Base-by-base conservation (phyloP, 1,140 invertebrate genomes). In the Piezodorus guildinii region DNA sequence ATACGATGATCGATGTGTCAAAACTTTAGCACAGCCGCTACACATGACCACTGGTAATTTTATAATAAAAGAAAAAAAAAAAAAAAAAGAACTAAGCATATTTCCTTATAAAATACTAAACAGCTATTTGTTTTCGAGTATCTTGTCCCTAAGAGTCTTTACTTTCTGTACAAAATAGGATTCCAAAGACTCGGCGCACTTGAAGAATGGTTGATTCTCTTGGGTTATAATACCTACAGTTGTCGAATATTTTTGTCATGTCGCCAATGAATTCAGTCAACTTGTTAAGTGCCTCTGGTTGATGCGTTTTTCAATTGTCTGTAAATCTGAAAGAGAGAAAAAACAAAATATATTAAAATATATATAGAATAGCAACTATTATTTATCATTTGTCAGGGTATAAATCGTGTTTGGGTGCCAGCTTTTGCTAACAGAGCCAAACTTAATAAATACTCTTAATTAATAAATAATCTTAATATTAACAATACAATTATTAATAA, bases 221-320 rank as follows among this genome's bases (percentile, higher is more conserved):
- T 34, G 93, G 89, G 79, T 98, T 98, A 75, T 95, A 98, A 70
- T 94, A 94, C 62, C 94, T 85, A 81, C 94, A 97, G 76, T 98
- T 98, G 76, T 98, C 94, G 77, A 98, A 97, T 71, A 98, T 95
- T 74, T 95, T 94, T 46, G 91, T 96, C 83, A 97, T 93, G 74
- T 98, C 94, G 72, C 91, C 91, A 71, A 97, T 93, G 74, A 97
- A 96, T 73, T 97, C 93, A 74, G 88, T 88, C 62, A 98, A 78
- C 72, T 86, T 90, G 70, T 85, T 85, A 73, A 98, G 21, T 80
- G 80, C 69, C 84, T 83, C 68, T 86, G 83, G 72, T 88, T 86
- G 72, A 97, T 85, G 77, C 92, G 90, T 56, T 81, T 80, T 77
- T 96, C 91, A 68, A 98, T 88, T 66, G 89, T 93, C 73, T 94